Evolutionary conservation across 2,888 invertebrate genomes (phyloP), one percentile per base, ranked within the genome.

Genomic region (Hartigia nigra): DNA sequence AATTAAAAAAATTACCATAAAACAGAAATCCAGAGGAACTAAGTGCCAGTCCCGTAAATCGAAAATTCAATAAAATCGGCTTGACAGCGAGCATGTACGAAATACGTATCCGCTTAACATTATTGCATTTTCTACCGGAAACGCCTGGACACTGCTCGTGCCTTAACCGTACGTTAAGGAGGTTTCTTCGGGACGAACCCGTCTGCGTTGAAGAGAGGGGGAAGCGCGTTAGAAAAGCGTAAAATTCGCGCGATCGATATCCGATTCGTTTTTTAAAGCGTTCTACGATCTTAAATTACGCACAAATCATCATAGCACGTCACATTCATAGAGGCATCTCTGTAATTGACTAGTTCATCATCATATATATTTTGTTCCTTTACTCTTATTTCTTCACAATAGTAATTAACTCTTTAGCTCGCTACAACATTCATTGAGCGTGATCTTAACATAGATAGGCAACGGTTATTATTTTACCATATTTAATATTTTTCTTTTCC

Each of bases 331-430:
- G 89, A 89, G 87, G 86, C 89, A 90, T 89, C 87, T 89, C 87
- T 87, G 84, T 91, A 91, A 91, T 91, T 91, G 91, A 91, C 91
- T 90, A 90, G 89, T 87, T 85, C 87, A 87, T 84, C 86, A 83
- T 83, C 80, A 83, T 83, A 80, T 83, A 79, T 83, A 81, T 80
- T 76, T 83, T 75, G 79, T 77, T 81, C 69, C 76, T 79, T 79
- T 74, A 55, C 23, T 79, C 32, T 79, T 69, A 55, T 80, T 77
- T 75, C n/a, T 74, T 79, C 70, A 81, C 78, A 82, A 79, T 78
- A 79, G 55, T 80, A 76, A 36, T 74, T 70, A 79, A 11, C 74
- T 72, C 72, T 72, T 83, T 81, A 83, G 84, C 85, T 86, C 84
- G 83, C 87, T 90, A 89, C 84, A 83, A 89, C 88, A 90, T 83